phyloP scores from a whole-genome alignment of 2,113 vertebrate genomes.

The Axis porcinus region DNA sequence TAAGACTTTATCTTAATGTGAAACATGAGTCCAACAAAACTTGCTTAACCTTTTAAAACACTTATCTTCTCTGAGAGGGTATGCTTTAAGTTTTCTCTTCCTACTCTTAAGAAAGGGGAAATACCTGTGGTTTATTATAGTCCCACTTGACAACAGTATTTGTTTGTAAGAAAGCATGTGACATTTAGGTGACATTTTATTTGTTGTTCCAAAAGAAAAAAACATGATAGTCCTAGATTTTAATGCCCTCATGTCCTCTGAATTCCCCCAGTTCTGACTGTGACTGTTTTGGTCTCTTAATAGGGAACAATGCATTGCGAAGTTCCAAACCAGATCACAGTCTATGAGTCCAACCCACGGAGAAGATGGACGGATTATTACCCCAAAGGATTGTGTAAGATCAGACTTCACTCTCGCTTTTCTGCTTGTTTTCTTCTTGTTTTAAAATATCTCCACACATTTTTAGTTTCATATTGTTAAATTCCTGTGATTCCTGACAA shows the following conservation, averaged over 20 bases:
- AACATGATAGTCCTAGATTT: background rate
- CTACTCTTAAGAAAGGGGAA: background rate
- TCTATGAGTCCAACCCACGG: slow-evolving; percentile 73
- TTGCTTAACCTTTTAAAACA: background rate
- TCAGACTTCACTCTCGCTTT: slow-evolving; percentile 50
- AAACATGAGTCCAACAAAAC: background rate
- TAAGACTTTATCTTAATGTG: background rate
- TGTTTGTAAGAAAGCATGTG: background rate
- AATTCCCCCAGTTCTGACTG: slow-evolving; percentile 60
- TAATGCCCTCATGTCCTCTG: background rate
- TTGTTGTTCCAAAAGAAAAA: background rate
- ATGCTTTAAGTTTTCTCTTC: background rate
- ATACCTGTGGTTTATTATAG: background rate
- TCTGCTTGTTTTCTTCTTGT: slow-evolving; percentile 9
- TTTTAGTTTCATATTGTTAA: slow-evolving; percentile 31
- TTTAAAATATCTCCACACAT: background rate
- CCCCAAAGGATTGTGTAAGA: slow-evolving; percentile 77
- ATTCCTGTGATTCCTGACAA: background rate
- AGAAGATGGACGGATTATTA: slow-evolving; percentile 70
- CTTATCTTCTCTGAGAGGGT: background rate
- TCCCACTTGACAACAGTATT: background rate
- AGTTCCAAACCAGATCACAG: slow-evolving; percentile 47
- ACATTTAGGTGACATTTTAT: background rate
- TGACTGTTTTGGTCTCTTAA: slow-evolving; percentile 43
- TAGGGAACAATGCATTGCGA: slow-evolving; percentile 80